Conservation (phyloP, 2,888 invertebrate genomes). For the Cheilosia variabilis region DNA sequence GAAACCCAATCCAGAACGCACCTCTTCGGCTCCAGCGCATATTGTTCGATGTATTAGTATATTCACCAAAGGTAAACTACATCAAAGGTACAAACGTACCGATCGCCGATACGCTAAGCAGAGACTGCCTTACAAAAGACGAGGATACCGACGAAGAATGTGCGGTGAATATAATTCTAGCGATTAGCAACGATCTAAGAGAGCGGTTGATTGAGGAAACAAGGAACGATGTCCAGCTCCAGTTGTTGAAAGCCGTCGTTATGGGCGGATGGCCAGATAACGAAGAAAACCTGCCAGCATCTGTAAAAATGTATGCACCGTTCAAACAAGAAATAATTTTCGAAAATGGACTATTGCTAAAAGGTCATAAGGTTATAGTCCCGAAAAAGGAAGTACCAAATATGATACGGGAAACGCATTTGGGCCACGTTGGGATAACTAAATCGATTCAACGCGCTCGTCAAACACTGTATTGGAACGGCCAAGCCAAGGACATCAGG, state of each 20-base stretch:
- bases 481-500: not conserved
- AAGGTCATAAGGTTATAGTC: constrained; percentile 9
- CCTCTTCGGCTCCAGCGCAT: constrained; percentile 77
- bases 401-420: constrained; percentile 4
- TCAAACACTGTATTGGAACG: constrained; percentile 31
- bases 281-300: not conserved
- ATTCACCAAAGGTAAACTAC: constrained; percentile 76
- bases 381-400: constrained; percentile 10
- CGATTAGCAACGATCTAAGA: not conserved
- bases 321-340: constrained; percentile 31
- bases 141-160: constrained; percentile 1
- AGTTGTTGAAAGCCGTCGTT: not conserved
- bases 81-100: constrained; percentile 76
- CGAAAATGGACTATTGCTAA: constrained; percentile 14
- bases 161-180: not conserved
- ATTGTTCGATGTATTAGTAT: constrained; percentile 76
- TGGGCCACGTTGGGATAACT: constrained; percentile 14
- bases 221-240: not conserved
- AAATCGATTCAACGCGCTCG: constrained; percentile 16
- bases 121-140: constrained; percentile 59
- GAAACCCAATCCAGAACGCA: constrained; percentile 67
- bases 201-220: not conserved
- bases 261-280: constrained; percentile 24
- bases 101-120: constrained; percentile 72
- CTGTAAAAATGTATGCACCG: constrained; percentile 16